Percentiles rank a stretch among this genome's conserved stretches.
These are phyloP conservation scores for Sinohyriopsis cumingii DNA, from an alignment of 2,888 invertebrate species.

Conservation along the genomic window DNA sequence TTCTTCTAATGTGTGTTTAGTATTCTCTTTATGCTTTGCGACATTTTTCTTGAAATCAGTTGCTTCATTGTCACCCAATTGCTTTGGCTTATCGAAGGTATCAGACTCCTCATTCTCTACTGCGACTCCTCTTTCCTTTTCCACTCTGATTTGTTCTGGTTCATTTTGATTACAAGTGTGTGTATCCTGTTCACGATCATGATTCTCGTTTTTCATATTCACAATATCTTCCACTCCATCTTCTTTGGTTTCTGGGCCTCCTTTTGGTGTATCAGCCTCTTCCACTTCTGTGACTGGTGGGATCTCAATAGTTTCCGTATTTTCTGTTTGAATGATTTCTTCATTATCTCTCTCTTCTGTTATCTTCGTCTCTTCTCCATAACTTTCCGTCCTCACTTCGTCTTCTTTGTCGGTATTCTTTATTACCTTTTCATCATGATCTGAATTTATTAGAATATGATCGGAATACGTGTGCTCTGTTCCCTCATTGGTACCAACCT, in stretches of 20 bases:
- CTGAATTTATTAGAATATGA: no score
- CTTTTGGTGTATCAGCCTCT: conserved; percentile 7
- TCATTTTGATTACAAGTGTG: conserved; percentile 4
- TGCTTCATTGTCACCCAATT: conserved; percentile 15
- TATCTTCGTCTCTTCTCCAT: background rate
- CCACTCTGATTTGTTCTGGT: conserved; percentile 11
- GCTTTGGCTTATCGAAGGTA: conserved; percentile 6
- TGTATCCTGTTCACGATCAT: conserved; percentile 12
- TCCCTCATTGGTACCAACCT: no score
- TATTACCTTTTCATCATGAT: no score
- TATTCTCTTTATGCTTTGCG: conserved; percentile 2
- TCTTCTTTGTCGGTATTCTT: background rate
- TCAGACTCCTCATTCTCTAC: conserved; percentile 17
- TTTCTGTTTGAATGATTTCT: background rate
- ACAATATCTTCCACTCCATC: background rate
- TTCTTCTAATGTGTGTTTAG: conserved; percentile 1
- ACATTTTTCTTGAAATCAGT: conserved; percentile 13
- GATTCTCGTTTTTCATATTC: conserved; percentile 3
- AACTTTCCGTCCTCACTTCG: background rate
- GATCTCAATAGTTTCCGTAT: background rate
- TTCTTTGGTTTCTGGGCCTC: conserved; percentile 8
- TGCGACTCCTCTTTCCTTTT: conserved; percentile 10
- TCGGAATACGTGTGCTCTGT: no score
- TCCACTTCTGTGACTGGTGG: background rate
- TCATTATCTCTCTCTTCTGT: background rate